Evolutionary conservation across 1,140 invertebrate genomes (phyloP).

Genomic region (Parasteatoda tepidariorum): DNA sequence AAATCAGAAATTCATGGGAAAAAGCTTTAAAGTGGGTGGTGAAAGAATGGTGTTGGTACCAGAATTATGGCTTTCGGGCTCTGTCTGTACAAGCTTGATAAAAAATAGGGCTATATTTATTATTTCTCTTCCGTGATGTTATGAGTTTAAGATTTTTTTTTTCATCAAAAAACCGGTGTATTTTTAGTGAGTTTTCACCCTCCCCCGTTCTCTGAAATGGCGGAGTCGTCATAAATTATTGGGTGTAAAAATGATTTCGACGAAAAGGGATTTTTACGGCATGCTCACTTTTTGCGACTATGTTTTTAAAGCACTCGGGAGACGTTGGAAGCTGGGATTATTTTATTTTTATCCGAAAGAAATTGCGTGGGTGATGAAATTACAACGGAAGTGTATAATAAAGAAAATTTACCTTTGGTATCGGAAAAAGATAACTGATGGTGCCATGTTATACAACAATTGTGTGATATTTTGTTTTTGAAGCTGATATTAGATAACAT

Average conservation of each 20-base stretch:
- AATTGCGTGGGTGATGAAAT: not conserved
- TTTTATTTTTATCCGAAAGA: not conserved
- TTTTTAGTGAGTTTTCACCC: not conserved
- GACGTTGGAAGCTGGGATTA: not conserved
- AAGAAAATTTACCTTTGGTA: not conserved
- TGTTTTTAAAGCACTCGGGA: not conserved
- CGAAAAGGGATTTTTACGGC: not conserved
- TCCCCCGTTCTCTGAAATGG: not conserved
- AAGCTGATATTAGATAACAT: no score
- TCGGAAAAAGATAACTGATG: not conserved
- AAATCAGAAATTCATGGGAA: conserved; percentile 3
- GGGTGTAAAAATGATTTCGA: not conserved
- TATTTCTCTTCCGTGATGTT: not conserved
- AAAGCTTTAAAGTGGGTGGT: not conserved
- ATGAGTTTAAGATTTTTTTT: not conserved
- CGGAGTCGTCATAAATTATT: not conserved
- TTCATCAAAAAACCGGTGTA: no score
- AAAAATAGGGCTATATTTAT: conserved; percentile 21
- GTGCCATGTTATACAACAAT: not conserved
- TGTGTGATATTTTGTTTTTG: no score
- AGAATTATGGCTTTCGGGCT: conserved; percentile 9
- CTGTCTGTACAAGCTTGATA: conserved; percentile 14
- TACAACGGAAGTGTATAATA: not conserved
- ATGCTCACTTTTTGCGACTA: not conserved
- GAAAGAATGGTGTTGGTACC: not conserved